A percentile compares a stretch with the other conserved stretches of the same genome.
These are phyloP conservation scores for Cavia aperea DNA, from an alignment of 2,113 vertebrate species.

Conservation along the genomic window DNA sequence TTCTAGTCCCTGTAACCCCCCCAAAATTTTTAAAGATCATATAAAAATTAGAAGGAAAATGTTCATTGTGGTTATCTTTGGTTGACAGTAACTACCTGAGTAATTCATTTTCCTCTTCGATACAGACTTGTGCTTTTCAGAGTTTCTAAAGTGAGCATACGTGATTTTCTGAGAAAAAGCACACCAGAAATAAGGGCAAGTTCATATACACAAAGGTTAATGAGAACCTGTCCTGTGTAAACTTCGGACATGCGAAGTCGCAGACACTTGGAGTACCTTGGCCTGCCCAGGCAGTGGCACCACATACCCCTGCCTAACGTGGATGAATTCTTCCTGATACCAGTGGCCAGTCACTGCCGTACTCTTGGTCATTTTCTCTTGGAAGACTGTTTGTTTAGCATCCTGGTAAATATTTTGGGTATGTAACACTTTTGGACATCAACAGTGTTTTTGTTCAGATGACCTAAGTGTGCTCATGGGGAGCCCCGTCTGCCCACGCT, in stretches of 20 bases:
- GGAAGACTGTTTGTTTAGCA: background rate
- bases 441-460: background rate
- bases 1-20: no score
- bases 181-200: background rate
- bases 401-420: background rate
- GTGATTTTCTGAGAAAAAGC: conserved; percentile 7
- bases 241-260: background rate
- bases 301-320: background rate
- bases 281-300: background rate
- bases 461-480: background rate
- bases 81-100: background rate
- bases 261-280: background rate
- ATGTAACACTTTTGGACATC: background rate
- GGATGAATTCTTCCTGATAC: background rate
- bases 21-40: no score
- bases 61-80: background rate
- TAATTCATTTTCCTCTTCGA: conserved; percentile 4
- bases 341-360: background rate
- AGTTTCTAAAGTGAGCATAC: background rate
- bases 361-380: background rate
- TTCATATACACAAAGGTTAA: background rate
- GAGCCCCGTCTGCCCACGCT: background rate
- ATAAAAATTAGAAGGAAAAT: background rate
- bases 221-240: background rate
- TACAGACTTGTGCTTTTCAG: background rate